Conservation (phyloP, 2,797 vertebrate species). For the Crotalus adamanteus region DNA sequence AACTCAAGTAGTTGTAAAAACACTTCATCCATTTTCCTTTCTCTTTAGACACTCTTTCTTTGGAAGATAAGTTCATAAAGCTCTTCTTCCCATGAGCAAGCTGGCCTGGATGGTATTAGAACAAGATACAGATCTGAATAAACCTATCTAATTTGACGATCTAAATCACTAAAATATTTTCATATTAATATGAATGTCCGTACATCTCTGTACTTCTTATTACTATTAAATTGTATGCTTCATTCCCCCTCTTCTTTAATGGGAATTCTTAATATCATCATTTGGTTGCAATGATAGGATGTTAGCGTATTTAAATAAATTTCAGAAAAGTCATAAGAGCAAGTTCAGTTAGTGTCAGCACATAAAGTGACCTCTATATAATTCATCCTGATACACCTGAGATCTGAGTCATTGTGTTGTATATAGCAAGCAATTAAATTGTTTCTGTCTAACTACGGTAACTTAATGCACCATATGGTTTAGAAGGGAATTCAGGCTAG, state of each 20-base stretch:
- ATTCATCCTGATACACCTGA: neutral
- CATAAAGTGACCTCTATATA: neutral
- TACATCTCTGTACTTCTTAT: neutral
- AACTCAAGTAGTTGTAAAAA: neutral
- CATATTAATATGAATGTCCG: neutral
- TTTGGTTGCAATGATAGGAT: neutral
- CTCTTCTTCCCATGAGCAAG: neutral
- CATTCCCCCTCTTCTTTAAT: neutral
- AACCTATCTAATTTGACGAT: conserved; percentile 12
- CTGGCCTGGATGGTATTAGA: rapidly evolving
- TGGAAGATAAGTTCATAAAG: rapidly evolving
- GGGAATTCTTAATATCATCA: neutral
- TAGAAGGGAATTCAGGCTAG: neutral
- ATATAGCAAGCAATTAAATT: neutral
- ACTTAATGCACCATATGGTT: neutral
- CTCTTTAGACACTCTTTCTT: neutral
- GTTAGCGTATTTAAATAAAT: neutral
- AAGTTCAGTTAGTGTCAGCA: neutral
- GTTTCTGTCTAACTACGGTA: neutral
- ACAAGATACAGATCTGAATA: neutral
- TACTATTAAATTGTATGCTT: conserved; percentile 1
- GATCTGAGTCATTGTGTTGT: neutral
- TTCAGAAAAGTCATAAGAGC: neutral
- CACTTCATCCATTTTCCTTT: conserved; percentile 1
- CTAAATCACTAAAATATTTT: conserved; percentile 12